A percentile compares a stretch with the other conserved stretches of the same genome.
Evolutionary conservation across 2,888 invertebrate species (phyloP).

Genomic region (Drosophila limbata): DNA sequence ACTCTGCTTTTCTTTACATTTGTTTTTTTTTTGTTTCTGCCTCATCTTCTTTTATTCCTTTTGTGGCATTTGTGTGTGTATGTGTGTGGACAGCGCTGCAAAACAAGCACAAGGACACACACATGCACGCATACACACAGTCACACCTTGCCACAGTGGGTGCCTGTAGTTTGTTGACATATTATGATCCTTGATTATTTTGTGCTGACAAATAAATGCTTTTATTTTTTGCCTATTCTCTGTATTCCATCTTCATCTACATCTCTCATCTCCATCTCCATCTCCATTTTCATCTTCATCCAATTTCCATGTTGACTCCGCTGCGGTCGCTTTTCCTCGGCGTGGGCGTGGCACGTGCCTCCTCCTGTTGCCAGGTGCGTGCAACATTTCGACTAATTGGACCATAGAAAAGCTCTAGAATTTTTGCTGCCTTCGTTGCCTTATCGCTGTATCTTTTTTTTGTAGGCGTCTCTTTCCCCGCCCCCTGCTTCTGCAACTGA

Average conservation of each 20-base stretch:
- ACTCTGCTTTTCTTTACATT: conserved; percentile 4
- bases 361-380: conserved; percentile 50
- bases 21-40: conserved; percentile 23
- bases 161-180: conserved; percentile 69
- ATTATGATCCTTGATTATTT: conserved; percentile 80
- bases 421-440: conserved; percentile 14
- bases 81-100: conserved; percentile 27
- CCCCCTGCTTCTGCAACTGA: background rate
- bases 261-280: conserved; percentile 26
- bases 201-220: conserved; percentile 80
- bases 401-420: conserved; percentile 25
- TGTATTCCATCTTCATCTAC: conserved; percentile 32
- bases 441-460: conserved; percentile 30
- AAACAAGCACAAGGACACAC: conserved; percentile 68
- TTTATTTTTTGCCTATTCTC: conserved; percentile 50
- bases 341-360: conserved; percentile 21
- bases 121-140: background rate
- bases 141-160: background rate
- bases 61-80: conserved; percentile 20
- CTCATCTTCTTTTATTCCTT: conserved; percentile 30
- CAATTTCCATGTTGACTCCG: conserved; percentile 35
- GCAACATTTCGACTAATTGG: conserved; percentile 51
- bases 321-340: conserved; percentile 31
- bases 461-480: conserved; percentile 40
- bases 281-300: conserved; percentile 27